Percentiles rank a stretch among this genome's conserved stretches.
These are phyloP conservation scores for Acanthacorydalis orientalis DNA, from an alignment of 2,888 invertebrate genomes.

Conservation along the genomic window DNA sequence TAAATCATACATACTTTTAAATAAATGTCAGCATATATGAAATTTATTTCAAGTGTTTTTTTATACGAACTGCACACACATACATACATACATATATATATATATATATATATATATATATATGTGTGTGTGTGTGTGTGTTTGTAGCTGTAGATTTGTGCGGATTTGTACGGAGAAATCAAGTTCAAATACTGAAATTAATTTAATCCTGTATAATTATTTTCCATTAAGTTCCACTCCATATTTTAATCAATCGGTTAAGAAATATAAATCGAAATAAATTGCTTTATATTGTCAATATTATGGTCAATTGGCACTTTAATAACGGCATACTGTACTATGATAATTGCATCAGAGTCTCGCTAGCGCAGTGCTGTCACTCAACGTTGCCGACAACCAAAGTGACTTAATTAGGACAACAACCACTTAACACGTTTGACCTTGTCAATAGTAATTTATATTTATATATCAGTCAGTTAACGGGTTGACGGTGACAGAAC, in stretches of 20 bases:
- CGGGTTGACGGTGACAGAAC: not conserved
- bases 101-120: too few species aligned
- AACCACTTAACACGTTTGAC: not conserved
- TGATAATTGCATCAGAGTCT: not conserved
- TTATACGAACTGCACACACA: too few species aligned
- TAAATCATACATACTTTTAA: too few species aligned
- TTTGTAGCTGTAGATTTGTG: too few species aligned
- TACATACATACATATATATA: too few species aligned
- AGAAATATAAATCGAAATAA: not conserved
- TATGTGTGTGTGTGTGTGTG: too few species aligned
- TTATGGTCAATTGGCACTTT: not conserved
- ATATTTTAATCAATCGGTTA: not conserved
- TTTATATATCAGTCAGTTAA: not conserved
- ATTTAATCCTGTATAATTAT: too few species aligned
- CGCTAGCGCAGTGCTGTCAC: not conserved
- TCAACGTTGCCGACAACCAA: not conserved
- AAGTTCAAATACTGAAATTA: too few species aligned
- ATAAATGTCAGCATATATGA: too few species aligned
- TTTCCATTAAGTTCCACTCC: not conserved
- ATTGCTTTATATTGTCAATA: not conserved
- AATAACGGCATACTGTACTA: not conserved
- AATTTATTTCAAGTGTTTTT: too few species aligned
- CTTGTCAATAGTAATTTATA: constrained; percentile 1
- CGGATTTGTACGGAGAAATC: too few species aligned
- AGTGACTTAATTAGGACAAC: constrained; percentile 1